Evolutionary conservation across 2,113 vertebrate genomes (phyloP).

Genomic region (Phaetusa simplex): DNA sequence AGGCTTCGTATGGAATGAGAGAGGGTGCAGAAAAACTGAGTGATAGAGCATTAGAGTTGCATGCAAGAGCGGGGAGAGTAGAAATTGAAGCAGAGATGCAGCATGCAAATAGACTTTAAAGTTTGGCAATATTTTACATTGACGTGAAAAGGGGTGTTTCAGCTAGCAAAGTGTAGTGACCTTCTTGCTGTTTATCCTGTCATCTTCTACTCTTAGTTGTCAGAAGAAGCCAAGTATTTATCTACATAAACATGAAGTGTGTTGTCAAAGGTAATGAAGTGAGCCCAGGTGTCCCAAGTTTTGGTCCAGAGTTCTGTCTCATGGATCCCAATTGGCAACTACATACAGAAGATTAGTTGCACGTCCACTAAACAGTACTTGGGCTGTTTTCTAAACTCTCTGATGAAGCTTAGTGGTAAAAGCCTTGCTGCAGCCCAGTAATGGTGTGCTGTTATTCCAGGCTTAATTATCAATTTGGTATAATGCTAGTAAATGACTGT

Average conservation of each 20-base stretch:
- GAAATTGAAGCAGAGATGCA: background rate
- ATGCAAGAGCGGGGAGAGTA: background rate
- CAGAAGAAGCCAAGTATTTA: background rate
- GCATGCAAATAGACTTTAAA: background rate
- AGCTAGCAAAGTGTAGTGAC: background rate
- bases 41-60: fast-evolving
- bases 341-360: background rate
- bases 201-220: background rate
- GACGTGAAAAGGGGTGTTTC: background rate
- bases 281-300: background rate
- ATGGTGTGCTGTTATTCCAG: background rate
- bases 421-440: background rate
- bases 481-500: background rate
- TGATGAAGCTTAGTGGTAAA: background rate
- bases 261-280: background rate
- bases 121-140: background rate
- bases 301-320: background rate
- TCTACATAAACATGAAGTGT: background rate
- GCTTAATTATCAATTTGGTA: background rate
- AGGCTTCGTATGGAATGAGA: background rate
- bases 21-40: background rate
- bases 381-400: background rate
- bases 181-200: background rate
- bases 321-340: background rate
- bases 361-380: background rate